phyloP scores from a whole-genome alignment of 2,113 vertebrate genomes.

The Neopipo cinnamomea region DNA sequence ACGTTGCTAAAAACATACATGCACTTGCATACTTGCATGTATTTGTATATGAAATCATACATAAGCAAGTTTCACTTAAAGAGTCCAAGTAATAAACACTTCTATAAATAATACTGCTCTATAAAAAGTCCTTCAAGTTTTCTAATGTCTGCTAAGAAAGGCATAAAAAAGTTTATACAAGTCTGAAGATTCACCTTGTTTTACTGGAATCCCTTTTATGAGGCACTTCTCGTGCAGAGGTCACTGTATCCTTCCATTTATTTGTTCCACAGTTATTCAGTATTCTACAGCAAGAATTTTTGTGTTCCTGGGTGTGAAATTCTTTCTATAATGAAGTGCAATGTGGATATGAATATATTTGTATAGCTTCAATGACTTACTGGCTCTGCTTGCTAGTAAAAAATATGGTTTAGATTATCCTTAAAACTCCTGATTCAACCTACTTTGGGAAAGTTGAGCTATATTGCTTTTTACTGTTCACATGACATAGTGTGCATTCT shows the following conservation, averaged over 20 bases:
- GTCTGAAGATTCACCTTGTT: background rate
- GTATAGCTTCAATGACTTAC: slow-evolving; percentile 53
- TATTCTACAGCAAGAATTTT: background rate
- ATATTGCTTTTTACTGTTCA: slow-evolving; percentile 46
- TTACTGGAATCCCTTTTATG: background rate
- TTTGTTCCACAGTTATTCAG: background rate
- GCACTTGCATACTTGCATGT: background rate
- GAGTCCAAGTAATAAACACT: background rate
- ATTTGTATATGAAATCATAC: background rate
- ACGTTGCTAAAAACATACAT: background rate
- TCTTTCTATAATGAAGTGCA: slow-evolving; percentile 51
- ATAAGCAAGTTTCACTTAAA: background rate
- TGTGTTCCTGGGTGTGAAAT: background rate
- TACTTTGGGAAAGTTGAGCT: slow-evolving; percentile 56
- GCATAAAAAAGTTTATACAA: background rate
- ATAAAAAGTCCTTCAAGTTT: background rate
- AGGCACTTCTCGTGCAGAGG: background rate
- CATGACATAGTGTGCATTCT: slow-evolving; percentile 30
- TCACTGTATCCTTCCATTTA: background rate
- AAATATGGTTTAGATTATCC: slow-evolving; percentile 72
- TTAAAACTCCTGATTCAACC: slow-evolving; percentile 64
- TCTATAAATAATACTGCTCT: background rate
- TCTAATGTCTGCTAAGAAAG: background rate
- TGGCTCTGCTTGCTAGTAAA: slow-evolving; percentile 61
- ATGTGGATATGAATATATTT: slow-evolving; percentile 32